Conservation (phyloP, 2,113 vertebrate genomes). For the Apodemus speciosus region DNA sequence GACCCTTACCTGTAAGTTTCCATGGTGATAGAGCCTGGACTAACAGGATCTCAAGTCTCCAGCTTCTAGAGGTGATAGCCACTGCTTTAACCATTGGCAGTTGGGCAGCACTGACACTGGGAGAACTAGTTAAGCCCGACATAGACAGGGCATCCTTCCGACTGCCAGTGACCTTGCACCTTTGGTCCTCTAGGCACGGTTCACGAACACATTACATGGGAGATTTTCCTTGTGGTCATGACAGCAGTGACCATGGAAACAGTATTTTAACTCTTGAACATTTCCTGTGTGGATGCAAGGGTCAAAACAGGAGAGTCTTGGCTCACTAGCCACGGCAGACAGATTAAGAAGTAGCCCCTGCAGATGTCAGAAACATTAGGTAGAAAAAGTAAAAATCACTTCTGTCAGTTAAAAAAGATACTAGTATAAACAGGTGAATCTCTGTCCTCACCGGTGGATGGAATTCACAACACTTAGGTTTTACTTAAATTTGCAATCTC, state of each 20-base stretch:
- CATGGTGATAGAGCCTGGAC: neutral
- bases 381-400: neutral
- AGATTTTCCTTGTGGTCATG: neutral
- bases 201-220: neutral
- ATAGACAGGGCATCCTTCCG: neutral
- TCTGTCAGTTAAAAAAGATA: neutral
- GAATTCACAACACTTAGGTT: neutral
- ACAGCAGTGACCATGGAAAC: neutral
- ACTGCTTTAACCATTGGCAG: neutral
- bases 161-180: neutral
- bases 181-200: neutral
- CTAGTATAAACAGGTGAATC: neutral
- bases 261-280: constrained; percentile 25
- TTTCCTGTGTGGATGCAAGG: neutral
- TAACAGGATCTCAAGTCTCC: neutral
- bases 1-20: neutral
- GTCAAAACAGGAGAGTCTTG: neutral
- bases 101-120: neutral
- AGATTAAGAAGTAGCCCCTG: neutral
- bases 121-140: neutral
- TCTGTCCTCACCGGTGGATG: neutral
- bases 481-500: neutral
- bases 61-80: neutral
- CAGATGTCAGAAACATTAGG: constrained; percentile 3
- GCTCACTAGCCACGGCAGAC: neutral